phyloP scores from a whole-genome alignment of 2,113 vertebrate genomes.

The Bos taurus region ARS-UCD2.0 NC_037342.1:26136001-26136500 shows the following conservation, averaged over 20 bases:
- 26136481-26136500: background rate
- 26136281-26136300: background rate
- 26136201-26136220: rapidly evolving
- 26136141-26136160: background rate
- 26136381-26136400: slow-evolving; percentile 51
- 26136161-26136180: slow-evolving; percentile 47
- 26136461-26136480: slow-evolving; percentile 21
- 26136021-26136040: background rate
- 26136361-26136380: slow-evolving; percentile 30
- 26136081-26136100: slow-evolving; percentile 29
- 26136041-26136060: background rate
- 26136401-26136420: slow-evolving; percentile 15
- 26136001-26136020: background rate
- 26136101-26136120: background rate
- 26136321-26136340: slow-evolving; percentile 24
- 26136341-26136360: background rate
- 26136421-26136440: slow-evolving; percentile 17
- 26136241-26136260: background rate
- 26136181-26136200: background rate
- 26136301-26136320: rapidly evolving
- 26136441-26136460: background rate
- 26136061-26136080: rapidly evolving
- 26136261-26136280: slow-evolving; percentile 20
- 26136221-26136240: background rate
- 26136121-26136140: slow-evolving; percentile 59